Base-by-base conservation (phyloP, 2,888 invertebrate species). In the Tetropium fuscum region DNA sequence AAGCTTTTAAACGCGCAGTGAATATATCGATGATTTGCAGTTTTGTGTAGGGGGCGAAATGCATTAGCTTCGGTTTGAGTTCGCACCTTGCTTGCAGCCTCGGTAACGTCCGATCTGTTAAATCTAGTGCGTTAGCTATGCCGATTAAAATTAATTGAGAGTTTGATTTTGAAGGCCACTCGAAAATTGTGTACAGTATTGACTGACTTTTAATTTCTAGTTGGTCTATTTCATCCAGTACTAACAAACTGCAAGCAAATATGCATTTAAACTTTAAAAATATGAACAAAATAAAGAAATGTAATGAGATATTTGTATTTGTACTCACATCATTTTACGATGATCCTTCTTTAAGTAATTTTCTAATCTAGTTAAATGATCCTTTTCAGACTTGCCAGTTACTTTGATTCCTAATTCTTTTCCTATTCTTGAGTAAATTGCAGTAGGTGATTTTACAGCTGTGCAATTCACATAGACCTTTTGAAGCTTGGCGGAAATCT, bases 171-270 rank as follows among this genome's bases (percentile, higher is more conserved):
- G 92, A 86, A 0, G 97, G 94, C 97, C 96, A 97, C 77, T 95
- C 95, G 79, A 98, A 98, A 70, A 98, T 89, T 1, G 92, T 91
- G 81, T 98, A 97, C 3, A 98, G 83, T 1, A 98, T 91, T 0
- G 93, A 89, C 74, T 97, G 95, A 22, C 87, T 87, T 71, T 89
- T 90, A 65, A 90, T 91, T 73, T 92, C 91, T 30, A 99, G 81
- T 78, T 98, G 96, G 80, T 99, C 98, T 59, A 98, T 92, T 84
- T 98, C 98, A 80, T 98, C 98, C 58, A 99, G 79, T 7, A 98
- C 90, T 65, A 98, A 80, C 13, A 98, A 83, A 55, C 90, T 90
- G 81, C 13, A 83, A 72, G 47, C 16, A 48, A 15, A 36, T n/a
- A 25, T 16, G 7, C 8, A 19, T n/a, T 19, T 5, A 40, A 25